Evolutionary conservation across 2,797 vertebrate genomes (phyloP).

Genomic region (Mormyrus hasselquistii): DNA sequence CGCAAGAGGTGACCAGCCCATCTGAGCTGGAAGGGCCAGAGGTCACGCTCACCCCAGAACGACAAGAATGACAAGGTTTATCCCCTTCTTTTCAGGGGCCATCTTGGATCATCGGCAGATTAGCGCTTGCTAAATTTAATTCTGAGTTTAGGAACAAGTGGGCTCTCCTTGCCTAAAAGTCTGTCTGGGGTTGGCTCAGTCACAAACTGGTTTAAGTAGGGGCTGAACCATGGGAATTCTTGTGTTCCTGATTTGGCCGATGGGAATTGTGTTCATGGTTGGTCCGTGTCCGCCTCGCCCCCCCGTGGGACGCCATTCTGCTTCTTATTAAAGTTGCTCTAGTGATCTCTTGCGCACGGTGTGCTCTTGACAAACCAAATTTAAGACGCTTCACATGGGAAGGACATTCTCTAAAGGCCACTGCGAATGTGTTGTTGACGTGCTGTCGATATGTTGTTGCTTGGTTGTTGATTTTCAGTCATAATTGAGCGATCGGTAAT

Average conservation of each 20-base stretch:
- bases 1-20: neutral
- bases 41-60: neutral
- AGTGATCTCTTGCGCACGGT: neutral
- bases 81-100: neutral
- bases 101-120: neutral
- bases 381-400: neutral
- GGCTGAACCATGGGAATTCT: neutral
- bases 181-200: neutral
- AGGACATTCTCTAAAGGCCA: neutral
- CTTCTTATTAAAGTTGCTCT: neutral
- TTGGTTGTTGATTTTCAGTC: neutral
- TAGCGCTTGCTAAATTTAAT: constrained; percentile 5
- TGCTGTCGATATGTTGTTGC: neutral
- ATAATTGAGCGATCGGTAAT: neutral
- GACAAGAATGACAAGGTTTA: neutral
- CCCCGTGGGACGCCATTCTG: neutral
- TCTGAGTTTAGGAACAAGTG: neutral
- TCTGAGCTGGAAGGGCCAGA: neutral
- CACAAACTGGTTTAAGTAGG: neutral
- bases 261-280: neutral
- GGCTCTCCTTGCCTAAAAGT: neutral
- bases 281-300: neutral
- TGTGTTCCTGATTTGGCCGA: neutral
- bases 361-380: neutral
- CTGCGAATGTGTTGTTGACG: neutral